Evolutionary conservation across 2,888 invertebrate genomes (phyloP), one percentile per base, ranked within the genome.

Genomic region (Rhyacophila evoluta): DNA sequence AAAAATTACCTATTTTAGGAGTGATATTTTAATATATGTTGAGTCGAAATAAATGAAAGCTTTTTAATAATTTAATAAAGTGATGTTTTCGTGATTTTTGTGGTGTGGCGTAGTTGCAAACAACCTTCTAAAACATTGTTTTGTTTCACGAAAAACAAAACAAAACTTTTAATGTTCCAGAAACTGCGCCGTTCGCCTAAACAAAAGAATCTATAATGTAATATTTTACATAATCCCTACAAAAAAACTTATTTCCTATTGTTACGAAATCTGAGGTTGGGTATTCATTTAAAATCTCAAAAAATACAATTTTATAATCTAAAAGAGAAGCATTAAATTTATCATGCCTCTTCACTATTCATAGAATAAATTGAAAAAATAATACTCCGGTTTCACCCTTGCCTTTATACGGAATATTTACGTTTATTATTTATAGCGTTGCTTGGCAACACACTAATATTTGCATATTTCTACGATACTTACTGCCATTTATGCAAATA

Each of bases 291-390:
- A 69, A 69, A 69, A 29, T 29, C 29, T 29, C 12, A 28, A 69
- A 33, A 69, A 69, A 25, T 25, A 28, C 55, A 29, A 27, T 41
- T 74, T 41, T 39, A 74, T 27, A 74, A 41, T 74, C 74, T 36
- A 38, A 41, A 74, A 39, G 74, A 41, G 29, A n/a, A 15, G 69
- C 69, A 69, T 69, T 28, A 70, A 78, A 78, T 78, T 78, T 74
- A 78, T 78, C 78, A 70, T 70, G 70, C 67, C 74, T 75, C 72
- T 79, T 55, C 72, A 79, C 79, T 79, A 79, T 79, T 79, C 79
- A 79, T 79, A 79, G 75, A 79, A 79, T 79, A 75, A 79, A 79
- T 79, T 79, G 75, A 79, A 79, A 79, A 79, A 79, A 75, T 72
- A 79, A 75, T 68, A 69, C 74, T 25, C 68, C 36, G 38, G 67